Percentiles rank a stretch among this genome's conserved stretches.
Evolutionary conservation across 2,797 vertebrate genomes (phyloP).

Genomic region (Hypotaenidia okinawae): DNA sequence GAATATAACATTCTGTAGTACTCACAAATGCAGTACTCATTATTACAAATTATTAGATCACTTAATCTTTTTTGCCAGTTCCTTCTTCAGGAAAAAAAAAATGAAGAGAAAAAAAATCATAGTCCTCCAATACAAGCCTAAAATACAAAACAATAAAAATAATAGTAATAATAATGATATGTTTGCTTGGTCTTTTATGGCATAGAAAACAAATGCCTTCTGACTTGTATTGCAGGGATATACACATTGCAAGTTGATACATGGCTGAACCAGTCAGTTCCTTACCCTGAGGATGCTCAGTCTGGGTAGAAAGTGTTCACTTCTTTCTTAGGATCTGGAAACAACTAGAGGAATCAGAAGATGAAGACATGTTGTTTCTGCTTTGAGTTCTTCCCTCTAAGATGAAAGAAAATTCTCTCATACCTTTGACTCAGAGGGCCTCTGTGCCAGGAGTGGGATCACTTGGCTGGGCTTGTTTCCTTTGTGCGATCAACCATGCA

Average conservation of each 20-base stretch:
- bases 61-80: constrained; percentile 61
- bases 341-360: not conserved
- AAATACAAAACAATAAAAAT: constrained; percentile 50
- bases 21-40: constrained; percentile 54
- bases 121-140: not conserved
- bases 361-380: not conserved
- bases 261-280: not conserved
- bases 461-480: not conserved
- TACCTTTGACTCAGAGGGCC: not conserved
- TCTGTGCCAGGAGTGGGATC: not conserved
- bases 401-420: not conserved
- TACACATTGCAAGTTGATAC: not conserved
- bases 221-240: not conserved
- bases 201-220: constrained; percentile 20
- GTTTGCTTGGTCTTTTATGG: constrained; percentile 50
- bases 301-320: not conserved
- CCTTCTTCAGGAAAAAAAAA: constrained; percentile 11
- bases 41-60: constrained; percentile 71
- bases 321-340: not conserved
- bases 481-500: not conserved
- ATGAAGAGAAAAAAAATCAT: not conserved
- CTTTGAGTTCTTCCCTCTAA: not conserved
- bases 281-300: not conserved
- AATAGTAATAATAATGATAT: constrained; percentile 47
- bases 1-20: constrained; percentile 11